Base-by-base conservation (phyloP, 2,797 vertebrate species). In the Oreochromis grahami region DNA sequence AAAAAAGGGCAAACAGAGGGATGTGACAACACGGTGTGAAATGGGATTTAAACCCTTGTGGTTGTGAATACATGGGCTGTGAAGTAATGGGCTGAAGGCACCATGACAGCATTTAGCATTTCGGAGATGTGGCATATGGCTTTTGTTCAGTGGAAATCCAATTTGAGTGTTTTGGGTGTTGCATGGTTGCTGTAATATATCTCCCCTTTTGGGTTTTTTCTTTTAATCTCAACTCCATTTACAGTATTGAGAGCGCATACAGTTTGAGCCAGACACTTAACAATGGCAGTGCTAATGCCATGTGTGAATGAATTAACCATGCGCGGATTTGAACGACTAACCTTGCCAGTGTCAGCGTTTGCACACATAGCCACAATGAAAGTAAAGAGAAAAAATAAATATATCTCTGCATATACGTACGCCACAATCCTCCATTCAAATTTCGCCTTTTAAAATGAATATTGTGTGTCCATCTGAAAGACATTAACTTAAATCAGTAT, bases 21-120 rank as follows among this genome's bases (percentile, higher is more conserved):
- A 86, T 81, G 85, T 87, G 91, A 93, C 86, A 93, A 84, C 80
- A 58, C 29, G 52, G 87, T 92, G 93, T 94, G 92, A 95, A 95
- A 95, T 92, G 89, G 92, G 93, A 95, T 95, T 94, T 88, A 91
- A 93, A 90, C 83, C 84, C 90, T 89, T 92, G 90, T 86, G 89
- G 90, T 86, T 80, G 84, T 89, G 86, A 87, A 8, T 51, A 77
- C 89, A 86, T 41, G 78, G 79, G 36, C 84, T 88, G 87, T 56
- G 86, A 86, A 84, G 88, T 91, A 91, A 95, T 86, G 56, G 91
- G 86, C 86, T 91, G 88, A 90, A 85, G 86, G 86, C 85, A 90
- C 89, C 86, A 52, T 91, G 88, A 89, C 89, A 58, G 86, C 82
- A 82, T 91, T 87, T 63, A 76, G 88, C 60, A 68, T 90, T 89